Evolutionary conservation across 64 coral and sea anemone genomes (phyloP).

Genomic region (Stichodactyla mertensii): DNA sequence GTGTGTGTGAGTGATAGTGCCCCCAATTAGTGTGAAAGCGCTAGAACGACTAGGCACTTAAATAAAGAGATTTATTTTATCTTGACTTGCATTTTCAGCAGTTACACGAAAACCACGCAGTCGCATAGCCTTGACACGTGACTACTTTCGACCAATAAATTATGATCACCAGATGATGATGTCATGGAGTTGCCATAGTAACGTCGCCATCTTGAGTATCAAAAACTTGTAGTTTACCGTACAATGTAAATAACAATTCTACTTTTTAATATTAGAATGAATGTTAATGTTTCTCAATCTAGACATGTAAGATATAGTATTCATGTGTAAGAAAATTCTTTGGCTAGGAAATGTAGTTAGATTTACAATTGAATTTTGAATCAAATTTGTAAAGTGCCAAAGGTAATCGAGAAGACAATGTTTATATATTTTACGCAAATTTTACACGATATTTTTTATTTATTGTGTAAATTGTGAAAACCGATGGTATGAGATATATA

Average conservation of each 20-base stretch:
- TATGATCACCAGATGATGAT: not conserved
- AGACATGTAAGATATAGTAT: not conserved
- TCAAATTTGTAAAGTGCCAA: not conserved
- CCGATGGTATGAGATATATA: not conserved
- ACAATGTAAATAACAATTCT: not conserved
- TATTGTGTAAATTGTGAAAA: not conserved
- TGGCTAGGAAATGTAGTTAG: conserved; percentile 6
- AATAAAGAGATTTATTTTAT: too few relatives aligned
- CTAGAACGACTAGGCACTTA: too few relatives aligned
- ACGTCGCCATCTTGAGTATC: not conserved
- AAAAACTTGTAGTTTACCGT: not conserved
- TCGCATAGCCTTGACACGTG: not conserved
- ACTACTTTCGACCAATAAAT: not conserved
- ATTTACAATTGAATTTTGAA: not conserved
- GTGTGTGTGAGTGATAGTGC: too few relatives aligned
- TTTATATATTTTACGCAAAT: not conserved
- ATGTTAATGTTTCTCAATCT: not conserved
- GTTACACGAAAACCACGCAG: conserved; percentile 6
- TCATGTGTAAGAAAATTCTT: not conserved
- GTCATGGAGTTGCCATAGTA: not conserved
- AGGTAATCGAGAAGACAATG: not conserved
- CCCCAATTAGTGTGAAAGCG: too few relatives aligned
- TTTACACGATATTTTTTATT: conserved; percentile 5
- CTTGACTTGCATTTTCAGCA: not conserved
- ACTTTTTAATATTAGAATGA: not conserved